Evolutionary conservation across 2,113 vertebrate species (phyloP).

Genomic region (Trematomus loennbergii): DNA sequence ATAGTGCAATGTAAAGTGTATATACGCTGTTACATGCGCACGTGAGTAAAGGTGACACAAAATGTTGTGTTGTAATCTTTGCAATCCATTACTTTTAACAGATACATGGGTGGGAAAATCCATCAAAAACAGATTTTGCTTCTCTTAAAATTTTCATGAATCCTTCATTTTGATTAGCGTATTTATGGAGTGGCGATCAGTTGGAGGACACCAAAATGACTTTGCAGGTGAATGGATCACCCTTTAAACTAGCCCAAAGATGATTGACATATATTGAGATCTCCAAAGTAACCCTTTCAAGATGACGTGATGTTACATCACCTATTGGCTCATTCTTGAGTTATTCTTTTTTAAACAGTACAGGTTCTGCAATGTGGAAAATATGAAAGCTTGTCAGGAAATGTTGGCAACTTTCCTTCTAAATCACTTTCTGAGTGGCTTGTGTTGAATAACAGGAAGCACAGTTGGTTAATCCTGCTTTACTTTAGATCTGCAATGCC

Average conservation of each 20-base stretch:
- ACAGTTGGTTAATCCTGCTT: background rate
- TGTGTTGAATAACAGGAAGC: background rate
- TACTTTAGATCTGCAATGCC: background rate
- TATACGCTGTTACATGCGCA: slow-evolving; percentile 25
- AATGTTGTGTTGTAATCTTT: slow-evolving; percentile 27
- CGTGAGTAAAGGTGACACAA: slow-evolving; percentile 43
- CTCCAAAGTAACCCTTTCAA: too few species aligned
- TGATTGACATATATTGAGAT: background rate
- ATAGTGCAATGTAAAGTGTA: slow-evolving; percentile 27
- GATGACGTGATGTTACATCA: too few species aligned
- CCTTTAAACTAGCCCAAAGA: background rate
- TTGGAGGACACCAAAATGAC: background rate
- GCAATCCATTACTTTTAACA: slow-evolving; percentile 16
- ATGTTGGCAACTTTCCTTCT: background rate
- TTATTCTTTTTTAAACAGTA: background rate
- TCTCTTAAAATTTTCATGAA: background rate
- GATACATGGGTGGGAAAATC: background rate
- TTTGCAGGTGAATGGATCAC: background rate
- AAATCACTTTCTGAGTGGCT: background rate
- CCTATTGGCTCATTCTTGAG: background rate
- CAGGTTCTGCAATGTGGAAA: slow-evolving; percentile 4
- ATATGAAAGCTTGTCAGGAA: background rate
- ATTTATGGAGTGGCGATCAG: background rate
- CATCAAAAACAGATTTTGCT: slow-evolving; percentile 1
- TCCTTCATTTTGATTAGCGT: background rate